Conservation (phyloP, 2,888 invertebrate species). For the Lissocephala sabroskyi region DNA sequence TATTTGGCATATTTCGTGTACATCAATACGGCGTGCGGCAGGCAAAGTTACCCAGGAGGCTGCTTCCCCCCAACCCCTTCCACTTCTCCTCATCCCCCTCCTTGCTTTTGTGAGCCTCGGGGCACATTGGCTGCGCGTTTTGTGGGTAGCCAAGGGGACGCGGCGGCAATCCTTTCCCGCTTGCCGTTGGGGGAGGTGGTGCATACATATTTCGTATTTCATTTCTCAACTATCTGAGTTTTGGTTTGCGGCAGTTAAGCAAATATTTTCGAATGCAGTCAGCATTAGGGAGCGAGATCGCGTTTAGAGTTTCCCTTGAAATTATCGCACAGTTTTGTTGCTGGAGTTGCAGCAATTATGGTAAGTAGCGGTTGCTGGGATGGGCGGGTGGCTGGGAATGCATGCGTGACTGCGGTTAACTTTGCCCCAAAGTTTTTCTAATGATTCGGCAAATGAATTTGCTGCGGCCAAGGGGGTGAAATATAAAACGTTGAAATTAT, state of each 20-base stretch:
- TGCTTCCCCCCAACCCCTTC: conserved; percentile 1
- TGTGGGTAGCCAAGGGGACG: too few relatives aligned
- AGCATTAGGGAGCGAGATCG: conserved; percentile 2
- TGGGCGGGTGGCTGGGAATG: too few relatives aligned
- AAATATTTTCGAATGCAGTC: conserved; percentile 54
- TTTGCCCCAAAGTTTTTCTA: neutral
- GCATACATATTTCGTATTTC: conserved; percentile 45
- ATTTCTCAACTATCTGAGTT: conserved; percentile 56
- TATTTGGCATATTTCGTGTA: conserved; percentile 60
- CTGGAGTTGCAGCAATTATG: neutral
- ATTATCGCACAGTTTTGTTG: neutral
- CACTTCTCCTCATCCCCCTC: conserved; percentile 13
- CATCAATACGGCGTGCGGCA: conserved; percentile 62
- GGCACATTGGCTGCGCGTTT: conserved; percentile 55
- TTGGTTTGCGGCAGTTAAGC: conserved; percentile 62
- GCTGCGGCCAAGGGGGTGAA: too few relatives aligned
- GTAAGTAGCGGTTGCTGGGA: neutral
- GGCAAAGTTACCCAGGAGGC: conserved; percentile 5
- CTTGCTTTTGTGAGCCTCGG: conserved; percentile 40
- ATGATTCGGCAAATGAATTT: too few relatives aligned
- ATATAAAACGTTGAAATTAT: too few relatives aligned
- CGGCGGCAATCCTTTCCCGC: too few relatives aligned
- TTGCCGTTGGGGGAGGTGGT: conserved; percentile 6
- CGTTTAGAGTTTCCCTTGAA: neutral
- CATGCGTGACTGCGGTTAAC: too few relatives aligned